phyloP scores from a whole-genome alignment of 1,140 invertebrate species.

The Pseudobourletiella spinata region DNA sequence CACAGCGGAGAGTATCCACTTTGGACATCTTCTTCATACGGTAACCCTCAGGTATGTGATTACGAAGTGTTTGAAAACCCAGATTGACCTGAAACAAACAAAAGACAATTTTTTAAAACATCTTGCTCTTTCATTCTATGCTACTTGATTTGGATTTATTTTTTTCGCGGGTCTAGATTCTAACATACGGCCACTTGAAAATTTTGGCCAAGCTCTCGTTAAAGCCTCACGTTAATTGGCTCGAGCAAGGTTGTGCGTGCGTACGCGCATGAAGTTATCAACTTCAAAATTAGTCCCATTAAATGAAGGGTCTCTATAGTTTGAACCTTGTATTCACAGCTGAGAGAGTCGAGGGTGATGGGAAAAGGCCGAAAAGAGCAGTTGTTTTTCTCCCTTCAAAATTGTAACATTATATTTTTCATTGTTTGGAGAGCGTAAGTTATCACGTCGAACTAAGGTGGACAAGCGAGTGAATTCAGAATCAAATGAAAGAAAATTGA shows the following conservation, averaged over 20 bases:
- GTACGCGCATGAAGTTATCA: too few species aligned
- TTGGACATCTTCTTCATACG: slow-evolving; percentile 81
- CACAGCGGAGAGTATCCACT: slow-evolving; percentile 87
- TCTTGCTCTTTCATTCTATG: too few species aligned
- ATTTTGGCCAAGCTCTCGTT: background rate
- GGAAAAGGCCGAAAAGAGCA: background rate
- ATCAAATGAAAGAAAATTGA: background rate
- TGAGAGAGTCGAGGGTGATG: background rate
- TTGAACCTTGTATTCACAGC: background rate
- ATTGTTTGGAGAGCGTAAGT: background rate
- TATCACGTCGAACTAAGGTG: background rate
- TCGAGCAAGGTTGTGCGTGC: too few species aligned
- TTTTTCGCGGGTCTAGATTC: background rate
- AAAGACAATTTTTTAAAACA: background rate
- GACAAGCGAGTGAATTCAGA: background rate
- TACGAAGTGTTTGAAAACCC: slow-evolving; percentile 69
- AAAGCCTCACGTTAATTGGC: too few species aligned
- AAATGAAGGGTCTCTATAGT: background rate
- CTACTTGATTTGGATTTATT: too few species aligned
- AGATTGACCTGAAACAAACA: slow-evolving; percentile 62
- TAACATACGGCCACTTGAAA: background rate
- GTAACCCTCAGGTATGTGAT: slow-evolving; percentile 71
- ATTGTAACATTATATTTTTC: background rate
- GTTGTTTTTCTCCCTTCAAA: background rate
- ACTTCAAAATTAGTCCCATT: background rate